Conservation (phyloP, 2,113 vertebrate species). For the Eulemur macaco region DNA sequence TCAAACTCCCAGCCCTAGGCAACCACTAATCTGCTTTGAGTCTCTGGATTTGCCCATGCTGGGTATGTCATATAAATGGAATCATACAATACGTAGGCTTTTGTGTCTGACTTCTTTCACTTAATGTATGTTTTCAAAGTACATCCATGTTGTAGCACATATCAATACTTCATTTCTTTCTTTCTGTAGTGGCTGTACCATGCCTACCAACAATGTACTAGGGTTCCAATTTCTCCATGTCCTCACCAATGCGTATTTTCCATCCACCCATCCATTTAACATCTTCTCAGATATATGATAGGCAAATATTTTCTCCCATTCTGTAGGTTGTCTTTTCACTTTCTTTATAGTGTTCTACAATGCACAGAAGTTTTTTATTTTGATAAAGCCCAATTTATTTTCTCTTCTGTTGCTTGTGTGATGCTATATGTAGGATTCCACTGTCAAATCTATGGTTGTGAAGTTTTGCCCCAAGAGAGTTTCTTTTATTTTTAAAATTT, state of each 20-base stretch:
- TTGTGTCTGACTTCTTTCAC: neutral
- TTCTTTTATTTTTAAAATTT: neutral
- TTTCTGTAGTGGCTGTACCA: neutral
- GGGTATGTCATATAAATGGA: neutral
- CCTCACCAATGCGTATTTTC: neutral
- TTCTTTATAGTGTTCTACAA: neutral
- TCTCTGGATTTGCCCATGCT: neutral
- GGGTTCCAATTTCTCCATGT: neutral
- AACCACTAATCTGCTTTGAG: neutral
- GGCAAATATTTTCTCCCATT: slow-evolving; percentile 24
- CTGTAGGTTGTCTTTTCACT: slow-evolving; percentile 13
- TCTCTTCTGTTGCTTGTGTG: neutral
- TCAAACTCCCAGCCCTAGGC: neutral
- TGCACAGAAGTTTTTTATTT: neutral
- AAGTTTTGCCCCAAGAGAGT: neutral
- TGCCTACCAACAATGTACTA: neutral
- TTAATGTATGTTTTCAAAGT: neutral
- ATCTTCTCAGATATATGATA: neutral
- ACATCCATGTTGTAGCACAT: neutral
- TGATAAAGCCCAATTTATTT: neutral
- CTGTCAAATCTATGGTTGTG: neutral
- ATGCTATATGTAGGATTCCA: neutral
- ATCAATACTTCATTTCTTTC: neutral
- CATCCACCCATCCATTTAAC: neutral
- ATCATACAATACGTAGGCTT: neutral